Evolutionary conservation across 2,888 invertebrate species (phyloP).

Genomic region (Aelia acuminata): DNA sequence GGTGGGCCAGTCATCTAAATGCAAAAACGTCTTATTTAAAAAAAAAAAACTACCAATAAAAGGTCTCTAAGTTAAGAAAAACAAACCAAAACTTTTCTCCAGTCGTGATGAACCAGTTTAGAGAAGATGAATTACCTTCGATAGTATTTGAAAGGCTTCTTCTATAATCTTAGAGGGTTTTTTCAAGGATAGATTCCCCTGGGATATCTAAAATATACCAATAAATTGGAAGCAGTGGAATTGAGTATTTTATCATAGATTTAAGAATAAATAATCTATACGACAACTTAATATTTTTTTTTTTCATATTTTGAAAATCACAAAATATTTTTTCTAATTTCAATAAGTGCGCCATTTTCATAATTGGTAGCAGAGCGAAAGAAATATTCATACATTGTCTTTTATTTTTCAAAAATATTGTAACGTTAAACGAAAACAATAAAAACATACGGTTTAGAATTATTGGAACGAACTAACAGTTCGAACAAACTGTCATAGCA

Average conservation of each 20-base stretch:
- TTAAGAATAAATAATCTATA: neutral
- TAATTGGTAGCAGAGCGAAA: too few species aligned
- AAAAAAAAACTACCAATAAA: neutral
- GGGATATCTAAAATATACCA: neutral
- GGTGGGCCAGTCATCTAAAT: slow-evolving; percentile 37
- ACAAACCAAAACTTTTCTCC: slow-evolving; percentile 15
- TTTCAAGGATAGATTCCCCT: neutral
- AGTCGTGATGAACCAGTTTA: slow-evolving; percentile 13
- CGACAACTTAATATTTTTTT: too few species aligned
- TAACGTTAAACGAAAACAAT: too few species aligned
- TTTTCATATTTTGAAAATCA: too few species aligned
- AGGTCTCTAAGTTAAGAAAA: slow-evolving; percentile 18
- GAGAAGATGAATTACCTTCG: slow-evolving; percentile 12
- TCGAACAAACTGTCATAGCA: too few species aligned
- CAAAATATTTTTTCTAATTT: too few species aligned
- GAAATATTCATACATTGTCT: too few species aligned
- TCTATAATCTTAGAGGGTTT: neutral
- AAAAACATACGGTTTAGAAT: too few species aligned
- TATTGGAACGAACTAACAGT: too few species aligned
- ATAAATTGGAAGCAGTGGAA: neutral
- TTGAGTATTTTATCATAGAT: neutral
- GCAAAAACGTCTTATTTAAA: slow-evolving; percentile 29
- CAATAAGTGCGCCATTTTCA: too few species aligned
- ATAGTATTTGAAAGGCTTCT: neutral
- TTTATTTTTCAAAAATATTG: too few species aligned